Conservation (phyloP, 2,113 vertebrate species). For the Oreotrochilus melanogaster region DNA sequence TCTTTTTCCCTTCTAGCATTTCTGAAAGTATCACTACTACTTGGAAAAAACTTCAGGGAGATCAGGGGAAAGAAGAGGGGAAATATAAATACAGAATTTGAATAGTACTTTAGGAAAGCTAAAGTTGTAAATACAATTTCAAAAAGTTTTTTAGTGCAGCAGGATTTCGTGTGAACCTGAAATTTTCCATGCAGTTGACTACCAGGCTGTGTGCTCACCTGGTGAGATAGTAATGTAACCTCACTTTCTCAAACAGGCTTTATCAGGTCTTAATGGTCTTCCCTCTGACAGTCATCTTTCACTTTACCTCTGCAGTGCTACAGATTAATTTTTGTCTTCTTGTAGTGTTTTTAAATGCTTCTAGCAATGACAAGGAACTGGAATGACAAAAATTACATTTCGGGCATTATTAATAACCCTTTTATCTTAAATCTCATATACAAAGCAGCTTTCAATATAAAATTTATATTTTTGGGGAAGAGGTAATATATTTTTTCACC, state of each 20-base stretch:
- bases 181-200: background rate
- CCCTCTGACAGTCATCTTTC: background rate
- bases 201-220: background rate
- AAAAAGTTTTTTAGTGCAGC: background rate
- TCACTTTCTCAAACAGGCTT: background rate
- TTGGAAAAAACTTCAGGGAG: background rate
- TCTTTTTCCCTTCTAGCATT: background rate
- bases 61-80: background rate
- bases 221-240: background rate
- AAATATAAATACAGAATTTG: rapidly evolving
- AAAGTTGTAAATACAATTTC: background rate
- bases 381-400: background rate
- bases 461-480: background rate
- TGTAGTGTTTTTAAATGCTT: background rate
- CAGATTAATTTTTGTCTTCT: background rate
- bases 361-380: background rate
- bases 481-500: background rate
- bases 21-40: rapidly evolving
- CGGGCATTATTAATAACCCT: background rate
- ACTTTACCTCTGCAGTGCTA: background rate
- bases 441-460: background rate
- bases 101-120: background rate
- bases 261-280: background rate
- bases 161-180: background rate
- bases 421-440: background rate